These are phyloP conservation scores for Daktulosphaira vitifoliae DNA, from an alignment of 1,140 invertebrate genomes.

Conservation along the genomic window DNA sequence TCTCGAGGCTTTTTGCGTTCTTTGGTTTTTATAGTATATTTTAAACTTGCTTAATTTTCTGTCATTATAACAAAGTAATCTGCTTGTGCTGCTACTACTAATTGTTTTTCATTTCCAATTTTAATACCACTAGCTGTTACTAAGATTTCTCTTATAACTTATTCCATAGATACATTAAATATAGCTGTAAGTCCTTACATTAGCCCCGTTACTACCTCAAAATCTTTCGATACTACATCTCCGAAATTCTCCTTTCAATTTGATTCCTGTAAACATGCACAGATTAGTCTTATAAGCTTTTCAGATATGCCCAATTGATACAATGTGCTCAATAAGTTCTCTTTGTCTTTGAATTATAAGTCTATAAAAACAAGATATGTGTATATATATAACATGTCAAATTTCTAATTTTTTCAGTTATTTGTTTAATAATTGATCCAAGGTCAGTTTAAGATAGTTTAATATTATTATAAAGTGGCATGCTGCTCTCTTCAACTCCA, in stretches of 20 bases:
- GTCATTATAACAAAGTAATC: slow-evolving; percentile 16
- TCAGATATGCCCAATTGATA: slow-evolving; percentile 1
- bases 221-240: slow-evolving; percentile 4
- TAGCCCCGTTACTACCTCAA: slow-evolving; percentile 13
- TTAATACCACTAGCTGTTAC: slow-evolving; percentile 13
- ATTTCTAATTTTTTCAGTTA: slow-evolving; percentile 24
- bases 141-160: slow-evolving; percentile 35
- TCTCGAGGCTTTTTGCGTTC: too few relatives aligned
- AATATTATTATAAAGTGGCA: too few relatives aligned
- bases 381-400: slow-evolving; percentile 19
- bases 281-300: slow-evolving; percentile 8
- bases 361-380: slow-evolving; percentile 33
- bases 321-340: slow-evolving; percentile 25
- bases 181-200: slow-evolving; percentile 25
- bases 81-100: slow-evolving; percentile 14
- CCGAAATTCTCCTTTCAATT: slow-evolving; percentile 27
- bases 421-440: not conserved
- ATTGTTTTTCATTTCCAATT: slow-evolving; percentile 9
- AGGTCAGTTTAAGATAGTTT: too few relatives aligned
- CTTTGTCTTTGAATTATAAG: too few relatives aligned
- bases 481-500: too few relatives aligned
- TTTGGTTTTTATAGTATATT: not conserved
- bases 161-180: slow-evolving; percentile 35
- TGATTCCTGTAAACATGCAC: slow-evolving; percentile 13
- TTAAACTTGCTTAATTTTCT: slow-evolving; percentile 23